Evolutionary conservation across 2,797 vertebrate species (phyloP).

Genomic region (Scomberomorus guttatus): DNA sequence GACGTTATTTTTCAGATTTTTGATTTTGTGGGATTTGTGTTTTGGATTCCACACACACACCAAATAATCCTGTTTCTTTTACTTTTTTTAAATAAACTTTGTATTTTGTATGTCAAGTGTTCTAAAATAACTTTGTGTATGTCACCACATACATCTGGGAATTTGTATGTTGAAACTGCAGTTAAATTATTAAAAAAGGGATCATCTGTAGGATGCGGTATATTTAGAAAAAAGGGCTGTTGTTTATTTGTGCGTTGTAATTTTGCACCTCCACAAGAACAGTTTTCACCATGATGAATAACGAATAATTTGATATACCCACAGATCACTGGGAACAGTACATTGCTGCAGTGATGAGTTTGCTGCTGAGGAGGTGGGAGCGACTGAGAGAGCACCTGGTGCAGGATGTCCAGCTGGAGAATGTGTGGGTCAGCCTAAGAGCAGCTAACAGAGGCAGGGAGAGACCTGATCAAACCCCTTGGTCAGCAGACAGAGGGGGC

Average conservation of each 20-base stretch:
- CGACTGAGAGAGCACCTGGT: constrained; percentile 60
- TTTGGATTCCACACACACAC: background rate
- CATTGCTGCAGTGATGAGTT: constrained; percentile 66
- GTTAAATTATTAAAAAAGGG: background rate
- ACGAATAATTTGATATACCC: background rate
- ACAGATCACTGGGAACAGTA: constrained; percentile 86
- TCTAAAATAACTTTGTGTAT: background rate
- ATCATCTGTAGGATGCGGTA: background rate
- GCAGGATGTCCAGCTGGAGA: constrained; percentile 74
- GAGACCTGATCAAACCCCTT: constrained; percentile 48
- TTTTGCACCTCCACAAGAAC: background rate
- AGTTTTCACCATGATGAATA: background rate
- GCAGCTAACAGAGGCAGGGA: constrained; percentile 72
- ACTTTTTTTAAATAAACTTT: background rate
- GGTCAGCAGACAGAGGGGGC: constrained; percentile 57
- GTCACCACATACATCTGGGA: background rate
- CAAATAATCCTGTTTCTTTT: background rate
- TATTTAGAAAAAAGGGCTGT: background rate
- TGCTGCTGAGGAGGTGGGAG: constrained; percentile 74
- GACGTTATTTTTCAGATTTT: too few relatives aligned
- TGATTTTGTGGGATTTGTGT: background rate
- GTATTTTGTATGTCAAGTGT: background rate
- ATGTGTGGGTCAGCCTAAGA: constrained; percentile 84
- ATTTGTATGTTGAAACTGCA: background rate
- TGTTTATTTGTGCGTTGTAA: background rate